These are phyloP conservation scores for Sinocyclocheilus grahami DNA, from an alignment of 2,113 vertebrate species.

Conservation along the genomic window DNA sequence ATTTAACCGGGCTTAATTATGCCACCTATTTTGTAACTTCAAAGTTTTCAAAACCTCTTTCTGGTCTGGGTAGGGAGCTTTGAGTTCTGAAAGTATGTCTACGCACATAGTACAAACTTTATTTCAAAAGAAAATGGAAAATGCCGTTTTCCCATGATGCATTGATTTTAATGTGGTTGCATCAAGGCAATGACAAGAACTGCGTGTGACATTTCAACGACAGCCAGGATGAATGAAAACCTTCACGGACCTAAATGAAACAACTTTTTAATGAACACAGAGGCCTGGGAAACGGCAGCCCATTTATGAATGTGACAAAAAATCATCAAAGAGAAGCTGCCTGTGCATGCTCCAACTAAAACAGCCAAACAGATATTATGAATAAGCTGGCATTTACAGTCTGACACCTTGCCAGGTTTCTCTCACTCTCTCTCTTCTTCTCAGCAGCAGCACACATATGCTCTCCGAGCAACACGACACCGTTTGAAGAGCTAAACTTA, in stretches of 20 bases:
- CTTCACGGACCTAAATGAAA: not conserved
- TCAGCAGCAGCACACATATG: slow-evolving; percentile 42
- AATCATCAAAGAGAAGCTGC: slow-evolving; percentile 24
- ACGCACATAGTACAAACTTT: too few species aligned
- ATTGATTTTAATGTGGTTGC: too few species aligned
- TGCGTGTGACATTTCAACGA: not conserved
- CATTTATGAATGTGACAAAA: slow-evolving; percentile 7
- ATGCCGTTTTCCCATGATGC: too few species aligned
- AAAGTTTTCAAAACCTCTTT: not conserved
- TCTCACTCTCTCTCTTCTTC: not conserved
- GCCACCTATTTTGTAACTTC: not conserved
- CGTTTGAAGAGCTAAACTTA: slow-evolving; percentile 52
- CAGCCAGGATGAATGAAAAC: slow-evolving; percentile 12
- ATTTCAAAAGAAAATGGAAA: too few species aligned
- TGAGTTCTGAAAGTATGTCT: not conserved
- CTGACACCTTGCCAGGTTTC: slow-evolving; percentile 49
- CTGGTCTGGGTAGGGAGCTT: not conserved
- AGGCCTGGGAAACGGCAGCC: not conserved
- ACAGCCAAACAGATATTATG: slow-evolving; percentile 28
- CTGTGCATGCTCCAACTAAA: slow-evolving; percentile 18
- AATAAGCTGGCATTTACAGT: slow-evolving; percentile 49
- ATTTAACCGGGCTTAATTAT: too few species aligned
- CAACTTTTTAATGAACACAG: slow-evolving; percentile 21
- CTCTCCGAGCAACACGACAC: slow-evolving; percentile 24
- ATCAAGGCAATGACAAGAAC: too few species aligned